These are phyloP conservation scores for Falco novaeseelandiae DNA, from an alignment of 2,797 vertebrate genomes.

Conservation along the genomic window DNA sequence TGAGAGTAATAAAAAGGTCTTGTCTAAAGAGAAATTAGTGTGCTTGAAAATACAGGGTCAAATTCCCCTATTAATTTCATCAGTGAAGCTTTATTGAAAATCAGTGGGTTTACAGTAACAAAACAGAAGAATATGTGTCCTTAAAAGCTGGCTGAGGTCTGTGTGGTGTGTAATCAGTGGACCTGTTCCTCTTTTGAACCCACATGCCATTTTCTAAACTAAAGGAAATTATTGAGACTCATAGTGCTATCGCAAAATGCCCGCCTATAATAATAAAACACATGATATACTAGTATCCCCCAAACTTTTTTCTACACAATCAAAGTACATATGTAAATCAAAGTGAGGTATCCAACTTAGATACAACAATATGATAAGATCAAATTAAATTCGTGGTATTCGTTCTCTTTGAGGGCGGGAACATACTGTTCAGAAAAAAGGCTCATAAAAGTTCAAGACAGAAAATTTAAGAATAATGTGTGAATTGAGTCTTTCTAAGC, in stretches of 20 bases:
- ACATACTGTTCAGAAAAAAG: not conserved
- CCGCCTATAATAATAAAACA: not conserved
- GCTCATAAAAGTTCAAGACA: not conserved
- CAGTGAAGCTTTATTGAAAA: not conserved
- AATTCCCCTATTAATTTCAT: slow-evolving; percentile 5
- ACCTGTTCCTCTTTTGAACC: not conserved
- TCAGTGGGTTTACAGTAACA: not conserved
- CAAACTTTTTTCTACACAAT: not conserved
- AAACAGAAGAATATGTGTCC: not conserved
- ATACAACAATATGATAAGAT: not conserved
- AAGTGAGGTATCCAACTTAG: not conserved
- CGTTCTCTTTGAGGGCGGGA: not conserved
- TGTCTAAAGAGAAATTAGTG: not conserved
- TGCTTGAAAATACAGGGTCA: not conserved
- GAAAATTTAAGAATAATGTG: not conserved
- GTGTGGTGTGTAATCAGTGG: no score
- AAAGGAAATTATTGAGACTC: not conserved
- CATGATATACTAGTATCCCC: not conserved
- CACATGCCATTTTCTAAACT: not conserved
- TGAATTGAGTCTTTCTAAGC: not conserved
- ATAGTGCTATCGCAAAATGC: not conserved
- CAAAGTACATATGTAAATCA: not conserved
- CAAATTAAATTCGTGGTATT: not conserved
- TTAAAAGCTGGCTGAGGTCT: not conserved
- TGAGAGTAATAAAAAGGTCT: not conserved